Base-by-base conservation (phyloP, 1,140 invertebrate species). In the Drosophila navojoa region DNA sequence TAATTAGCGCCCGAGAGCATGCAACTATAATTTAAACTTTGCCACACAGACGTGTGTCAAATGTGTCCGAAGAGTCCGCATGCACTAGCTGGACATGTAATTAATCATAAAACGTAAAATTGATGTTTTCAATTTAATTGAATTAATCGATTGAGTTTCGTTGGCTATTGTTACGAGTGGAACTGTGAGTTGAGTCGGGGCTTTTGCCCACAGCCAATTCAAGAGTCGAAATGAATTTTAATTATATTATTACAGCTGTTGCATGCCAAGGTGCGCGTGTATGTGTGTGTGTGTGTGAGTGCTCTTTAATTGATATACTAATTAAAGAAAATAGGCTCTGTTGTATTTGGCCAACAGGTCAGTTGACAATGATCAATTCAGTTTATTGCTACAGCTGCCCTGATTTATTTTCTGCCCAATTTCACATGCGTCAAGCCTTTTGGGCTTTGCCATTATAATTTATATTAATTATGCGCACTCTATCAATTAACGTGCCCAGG, bases 161-260 rank as follows among this genome's bases (percentile, higher is more conserved):
- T 4, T 63, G 32, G 22, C 19, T 15, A 54, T 40, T 35, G 9
- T 53, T 62, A 53, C 42, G 44, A 45, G 58, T 69, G 13, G 35
- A 58, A 15, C 49, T 70, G 27, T 9, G 42, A 29, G 15, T 52
- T 19, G 10, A n/a, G 38, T n/a, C 38, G n/a, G 13, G n/a, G 16
- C 42, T 59, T 52, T 62, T 60, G 76, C 66, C 47, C 13, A 54
- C 45, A 76, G 61, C 42, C 35, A 60, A 49, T 58, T 72, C 60
- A 64, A 71, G 72, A 60, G 49, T 38, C 64, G 38, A 71, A 67
- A 53, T 62, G 49, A 71, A 79, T 79, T 71, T 79, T 89, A 87
- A 87, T 87, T 79, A 82, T 71, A 89, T 89, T 87, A 87, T 76
- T 64, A 58, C 76, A 77, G 73, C 76, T 76, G 63, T 32, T 9